Conservation (phyloP, 2,888 invertebrate genomes). For the Apotomis turbidana region DNA sequence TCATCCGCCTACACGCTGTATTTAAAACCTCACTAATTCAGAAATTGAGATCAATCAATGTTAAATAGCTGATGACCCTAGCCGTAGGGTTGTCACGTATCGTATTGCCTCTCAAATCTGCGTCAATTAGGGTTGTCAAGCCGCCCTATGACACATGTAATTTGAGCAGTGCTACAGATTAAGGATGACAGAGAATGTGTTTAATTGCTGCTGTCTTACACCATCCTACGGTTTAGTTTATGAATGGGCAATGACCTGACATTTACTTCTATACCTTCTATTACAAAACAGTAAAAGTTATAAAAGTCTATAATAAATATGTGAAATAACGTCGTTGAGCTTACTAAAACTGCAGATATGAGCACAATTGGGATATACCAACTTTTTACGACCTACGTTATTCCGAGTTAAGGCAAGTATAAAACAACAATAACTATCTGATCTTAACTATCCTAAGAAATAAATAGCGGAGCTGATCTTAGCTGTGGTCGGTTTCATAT, state of each 20-base stretch:
- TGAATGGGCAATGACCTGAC: neutral
- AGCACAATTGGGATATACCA: too few relatives aligned
- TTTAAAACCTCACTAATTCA: neutral
- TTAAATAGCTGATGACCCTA: constrained; percentile 15
- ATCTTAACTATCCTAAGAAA: too few relatives aligned
- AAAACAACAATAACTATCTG: too few relatives aligned
- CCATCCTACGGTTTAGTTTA: neutral
- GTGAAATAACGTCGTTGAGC: too few relatives aligned
- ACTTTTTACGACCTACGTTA: too few relatives aligned
- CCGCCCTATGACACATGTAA: constrained; percentile 27
- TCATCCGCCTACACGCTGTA: neutral
- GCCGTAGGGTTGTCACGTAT: constrained; percentile 7
- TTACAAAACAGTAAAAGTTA: too few relatives aligned
- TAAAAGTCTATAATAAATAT: too few relatives aligned
- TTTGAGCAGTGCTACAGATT: constrained; percentile 10
- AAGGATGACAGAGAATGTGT: neutral
- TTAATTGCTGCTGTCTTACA: neutral
- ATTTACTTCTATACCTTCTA: neutral
- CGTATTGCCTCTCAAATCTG: constrained; percentile 33
- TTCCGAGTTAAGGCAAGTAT: too few relatives aligned
- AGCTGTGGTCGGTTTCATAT: constrained; percentile 4
- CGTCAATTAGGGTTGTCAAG: constrained; percentile 32
- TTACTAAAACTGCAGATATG: too few relatives aligned
- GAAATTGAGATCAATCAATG: constrained; percentile 18
- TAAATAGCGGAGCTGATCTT: neutral